phyloP scores from a whole-genome alignment of 2,888 invertebrate species.

The Trachelus iudaicus region DNA sequence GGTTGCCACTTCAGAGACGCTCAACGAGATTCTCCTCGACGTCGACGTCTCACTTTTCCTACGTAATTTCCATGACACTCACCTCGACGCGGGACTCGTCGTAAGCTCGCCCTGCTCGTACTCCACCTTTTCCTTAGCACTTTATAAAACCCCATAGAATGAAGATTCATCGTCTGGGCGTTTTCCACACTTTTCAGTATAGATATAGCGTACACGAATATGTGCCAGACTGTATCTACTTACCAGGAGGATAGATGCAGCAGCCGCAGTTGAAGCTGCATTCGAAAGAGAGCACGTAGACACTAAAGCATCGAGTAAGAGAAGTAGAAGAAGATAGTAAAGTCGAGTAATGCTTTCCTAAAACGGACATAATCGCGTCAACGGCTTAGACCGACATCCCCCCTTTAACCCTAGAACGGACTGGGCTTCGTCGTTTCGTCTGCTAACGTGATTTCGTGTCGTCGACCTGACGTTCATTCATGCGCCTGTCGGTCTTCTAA shows the following conservation, averaged over 20 bases:
- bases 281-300: background rate
- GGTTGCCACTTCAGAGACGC: background rate
- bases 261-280: background rate
- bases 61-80: background rate
- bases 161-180: background rate
- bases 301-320: background rate
- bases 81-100: background rate
- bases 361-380: conserved; percentile 47
- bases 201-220: background rate
- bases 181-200: background rate
- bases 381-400: conserved; percentile 38
- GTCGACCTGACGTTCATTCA: conserved; percentile 38
- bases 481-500: conserved; percentile 17
- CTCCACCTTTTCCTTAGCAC: background rate
- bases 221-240: background rate
- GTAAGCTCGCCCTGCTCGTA: background rate
- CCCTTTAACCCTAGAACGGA: conserved; percentile 38
- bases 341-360: conserved; percentile 26
- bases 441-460: conserved; percentile 55
- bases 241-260: background rate
- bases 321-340: background rate
- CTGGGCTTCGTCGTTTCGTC: conserved; percentile 49
- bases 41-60: background rate
- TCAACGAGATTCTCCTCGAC: background rate
- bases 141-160: background rate